phyloP scores from a whole-genome alignment of 1,140 invertebrate species.

The Neuroterus valhalla region DNA sequence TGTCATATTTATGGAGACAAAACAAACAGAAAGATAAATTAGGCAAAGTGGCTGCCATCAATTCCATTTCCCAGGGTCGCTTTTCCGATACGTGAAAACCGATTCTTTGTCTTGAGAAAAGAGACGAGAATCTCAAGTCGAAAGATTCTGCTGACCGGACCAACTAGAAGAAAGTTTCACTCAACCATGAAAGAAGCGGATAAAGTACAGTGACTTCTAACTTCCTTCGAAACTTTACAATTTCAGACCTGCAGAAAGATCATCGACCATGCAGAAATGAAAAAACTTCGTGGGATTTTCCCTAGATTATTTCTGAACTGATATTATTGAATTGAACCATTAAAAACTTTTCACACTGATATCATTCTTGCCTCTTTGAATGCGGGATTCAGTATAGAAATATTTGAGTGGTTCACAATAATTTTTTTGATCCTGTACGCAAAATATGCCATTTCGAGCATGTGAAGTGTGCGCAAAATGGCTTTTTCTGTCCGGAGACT shows the following conservation, averaged over 20 bases:
- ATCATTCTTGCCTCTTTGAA: too few relatives aligned
- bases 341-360: too few relatives aligned
- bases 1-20: not conserved
- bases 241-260: not conserved
- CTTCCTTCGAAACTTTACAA: constrained; percentile 14
- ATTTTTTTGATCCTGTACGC: too few relatives aligned
- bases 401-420: too few relatives aligned
- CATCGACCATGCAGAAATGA: not conserved
- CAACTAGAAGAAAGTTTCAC: not conserved
- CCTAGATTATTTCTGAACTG: too few relatives aligned
- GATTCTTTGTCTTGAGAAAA: constrained; percentile 12
- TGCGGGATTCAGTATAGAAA: too few relatives aligned
- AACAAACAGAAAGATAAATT: constrained; percentile 25
- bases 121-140: not conserved
- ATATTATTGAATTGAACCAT: too few relatives aligned
- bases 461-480: too few relatives aligned
- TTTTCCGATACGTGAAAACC: not conserved
- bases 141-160: constrained; percentile 21
- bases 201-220: constrained; percentile 13
- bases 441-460: too few relatives aligned
- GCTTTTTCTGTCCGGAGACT: too few relatives aligned
- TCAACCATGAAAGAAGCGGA: constrained; percentile 11
- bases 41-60: not conserved
- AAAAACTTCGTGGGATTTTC: not conserved
- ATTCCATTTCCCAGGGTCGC: not conserved